Base-by-base conservation (phyloP, 2,113 vertebrate genomes). In the Chloropsis cyanopogon region DNA sequence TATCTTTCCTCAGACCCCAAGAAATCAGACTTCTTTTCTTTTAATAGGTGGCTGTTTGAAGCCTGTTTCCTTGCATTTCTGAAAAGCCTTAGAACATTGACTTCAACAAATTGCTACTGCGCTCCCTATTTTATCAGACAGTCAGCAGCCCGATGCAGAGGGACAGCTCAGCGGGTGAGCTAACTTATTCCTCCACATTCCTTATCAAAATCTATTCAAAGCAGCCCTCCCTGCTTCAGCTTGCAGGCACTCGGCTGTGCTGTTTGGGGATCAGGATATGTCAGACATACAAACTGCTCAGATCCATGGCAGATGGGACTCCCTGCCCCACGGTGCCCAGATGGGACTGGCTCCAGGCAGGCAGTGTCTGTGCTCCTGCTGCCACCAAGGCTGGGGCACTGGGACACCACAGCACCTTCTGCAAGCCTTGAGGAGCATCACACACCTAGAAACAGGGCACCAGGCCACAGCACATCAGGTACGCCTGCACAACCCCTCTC, bases 371-470 rank as follows among this genome's bases (percentile, higher is more conserved):
- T 25, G 37, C 10, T 47, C 6, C 46, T 0, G 5, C 35, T 5
- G 5, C 42, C 16, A 21, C 20, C 0, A 0, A 3, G 53, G 14
- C 39, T 25, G 42, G 0, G 1, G 19, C 54, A 18, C 59, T 4
- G 31, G 19, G 25, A 22, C 37, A 46, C 14, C 64, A 6, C 0
- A 0, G 54, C 26, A 24, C 29, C 22, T 5, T 11, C 49, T 56
- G 18, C 2, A 1, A 19, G 17, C 29, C 13, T 2, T 1, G 0
- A 9, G 22, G 7, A 72, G 21, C 18, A 7, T 7, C 4, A 20
- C 26, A 26, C 26, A 46, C 10, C 46, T 6, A 18, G 49, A 60
- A 23, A 63, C 0, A 0, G 15, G 7, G 14, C 5, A 16, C 6
- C 23, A 53, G 33, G 12, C 9, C n/a, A 37, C n/a, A 14, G 19